Evolutionary conservation across 2,888 invertebrate species (phyloP).

Genomic region (Muschampia plurimacula): DNA sequence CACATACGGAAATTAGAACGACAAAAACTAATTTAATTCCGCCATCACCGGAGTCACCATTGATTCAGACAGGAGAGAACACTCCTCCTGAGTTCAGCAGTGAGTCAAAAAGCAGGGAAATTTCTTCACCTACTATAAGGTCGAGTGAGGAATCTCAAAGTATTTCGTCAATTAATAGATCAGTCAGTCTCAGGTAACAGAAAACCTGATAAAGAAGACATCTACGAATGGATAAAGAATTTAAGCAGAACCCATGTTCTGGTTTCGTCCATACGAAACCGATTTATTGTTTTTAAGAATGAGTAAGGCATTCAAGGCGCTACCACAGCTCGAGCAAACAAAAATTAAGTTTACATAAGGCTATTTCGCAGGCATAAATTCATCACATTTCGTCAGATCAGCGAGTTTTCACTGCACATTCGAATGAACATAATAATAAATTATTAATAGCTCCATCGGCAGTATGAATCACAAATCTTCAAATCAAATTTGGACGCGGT

Average conservation of each 20-base stretch:
- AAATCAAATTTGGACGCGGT: no score
- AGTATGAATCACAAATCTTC: no score
- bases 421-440: no score
- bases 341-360: conserved; percentile 51
- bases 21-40: neutral
- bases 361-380: conserved; percentile 48
- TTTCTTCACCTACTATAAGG: neutral
- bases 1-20: neutral
- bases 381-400: conserved; percentile 11
- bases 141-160: neutral
- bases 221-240: neutral
- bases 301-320: conserved; percentile 49
- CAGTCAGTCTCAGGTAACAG: neutral
- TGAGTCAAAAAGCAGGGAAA: neutral
- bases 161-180: no score
- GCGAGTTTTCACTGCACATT: no score
- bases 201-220: neutral
- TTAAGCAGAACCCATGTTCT: neutral
- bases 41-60: neutral
- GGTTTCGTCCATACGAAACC: neutral
- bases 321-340: conserved; percentile 50
- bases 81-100: neutral
- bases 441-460: no score
- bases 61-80: neutral
- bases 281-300: conserved; percentile 47